A percentile compares a stretch with the other conserved stretches of the same genome.
These are phyloP conservation scores for Sinonovacula constricta DNA, from an alignment of 1,140 invertebrate species.

Conservation along the genomic window DNA sequence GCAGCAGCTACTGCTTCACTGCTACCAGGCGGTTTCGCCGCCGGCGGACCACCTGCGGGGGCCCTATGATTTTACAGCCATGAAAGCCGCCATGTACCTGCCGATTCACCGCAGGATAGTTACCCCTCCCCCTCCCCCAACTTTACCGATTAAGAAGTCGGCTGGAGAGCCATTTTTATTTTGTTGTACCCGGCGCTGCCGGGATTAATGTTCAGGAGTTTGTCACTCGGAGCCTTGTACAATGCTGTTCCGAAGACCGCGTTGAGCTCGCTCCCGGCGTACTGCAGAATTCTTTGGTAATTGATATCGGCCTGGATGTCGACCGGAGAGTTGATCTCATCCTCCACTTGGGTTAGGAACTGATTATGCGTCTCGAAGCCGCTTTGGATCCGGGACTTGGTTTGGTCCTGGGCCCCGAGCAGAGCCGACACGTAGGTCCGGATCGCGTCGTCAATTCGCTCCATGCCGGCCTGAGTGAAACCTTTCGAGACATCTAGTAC, in stretches of 20 bases:
- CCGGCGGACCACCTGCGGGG: neutral
- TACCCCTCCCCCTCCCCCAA: neutral
- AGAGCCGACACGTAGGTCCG: slow-evolving; percentile 28
- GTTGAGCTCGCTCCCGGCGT: neutral
- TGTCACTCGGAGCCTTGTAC: slow-evolving; percentile 42
- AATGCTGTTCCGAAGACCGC: slow-evolving; percentile 10
- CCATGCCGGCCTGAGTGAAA: slow-evolving; percentile 23
- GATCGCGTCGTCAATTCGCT: slow-evolving; percentile 32
- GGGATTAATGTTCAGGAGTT: slow-evolving; percentile 5
- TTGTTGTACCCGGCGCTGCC: slow-evolving; percentile 28
- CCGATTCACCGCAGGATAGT: no score
- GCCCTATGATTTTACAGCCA: neutral
- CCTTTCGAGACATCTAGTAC: slow-evolving; percentile 8
- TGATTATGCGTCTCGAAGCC: slow-evolving; percentile 3
- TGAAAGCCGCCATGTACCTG: neutral
- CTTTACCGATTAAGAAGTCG: neutral
- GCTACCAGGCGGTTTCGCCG: neutral
- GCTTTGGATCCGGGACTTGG: neutral
- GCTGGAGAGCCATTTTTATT: neutral
- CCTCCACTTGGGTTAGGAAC: slow-evolving; percentile 6
- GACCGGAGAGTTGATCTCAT: neutral
- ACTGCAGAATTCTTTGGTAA: slow-evolving; percentile 6
- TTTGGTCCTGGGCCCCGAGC: slow-evolving; percentile 21
- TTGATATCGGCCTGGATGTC: slow-evolving; percentile 3
- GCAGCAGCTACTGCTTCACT: neutral